These are phyloP conservation scores for Crax fasciolata DNA, from an alignment of 2,797 vertebrate genomes.

Conservation along the genomic window DNA sequence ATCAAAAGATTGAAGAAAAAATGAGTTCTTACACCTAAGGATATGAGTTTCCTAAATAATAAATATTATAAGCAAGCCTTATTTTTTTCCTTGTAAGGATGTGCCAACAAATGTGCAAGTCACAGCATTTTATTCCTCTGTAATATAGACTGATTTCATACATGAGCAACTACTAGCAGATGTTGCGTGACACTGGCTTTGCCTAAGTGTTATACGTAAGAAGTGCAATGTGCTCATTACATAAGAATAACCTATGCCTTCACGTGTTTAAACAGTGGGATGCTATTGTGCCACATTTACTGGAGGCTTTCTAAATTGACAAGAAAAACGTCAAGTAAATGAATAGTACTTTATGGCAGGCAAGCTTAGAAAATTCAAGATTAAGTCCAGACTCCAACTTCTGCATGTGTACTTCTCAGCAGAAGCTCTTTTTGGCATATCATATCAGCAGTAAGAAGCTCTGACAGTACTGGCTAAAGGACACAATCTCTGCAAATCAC, in stretches of 20 bases:
- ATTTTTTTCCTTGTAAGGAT: background rate
- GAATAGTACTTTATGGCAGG: background rate
- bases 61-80: background rate
- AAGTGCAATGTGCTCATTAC: background rate
- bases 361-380: conserved; percentile 5
- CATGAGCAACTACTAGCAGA: background rate
- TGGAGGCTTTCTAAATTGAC: background rate
- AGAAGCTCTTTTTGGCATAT: background rate
- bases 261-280: background rate
- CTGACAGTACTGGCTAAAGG: background rate
- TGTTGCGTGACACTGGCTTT: background rate
- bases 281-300: background rate
- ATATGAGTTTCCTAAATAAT: background rate
- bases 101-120: background rate
- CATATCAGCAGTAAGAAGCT: conserved; percentile 9
- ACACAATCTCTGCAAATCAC: background rate
- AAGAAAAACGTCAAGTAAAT: background rate
- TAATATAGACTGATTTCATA: background rate
- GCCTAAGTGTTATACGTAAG: background rate
- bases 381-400: conserved; percentile 8
- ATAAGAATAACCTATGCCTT: background rate
- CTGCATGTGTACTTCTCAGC: background rate
- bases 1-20: background rate
- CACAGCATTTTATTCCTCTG: background rate
- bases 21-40: background rate